These are phyloP conservation scores for Butastur rufipennis DNA, from an alignment of 2,113 vertebrate genomes.

Conservation along the genomic window DNA sequence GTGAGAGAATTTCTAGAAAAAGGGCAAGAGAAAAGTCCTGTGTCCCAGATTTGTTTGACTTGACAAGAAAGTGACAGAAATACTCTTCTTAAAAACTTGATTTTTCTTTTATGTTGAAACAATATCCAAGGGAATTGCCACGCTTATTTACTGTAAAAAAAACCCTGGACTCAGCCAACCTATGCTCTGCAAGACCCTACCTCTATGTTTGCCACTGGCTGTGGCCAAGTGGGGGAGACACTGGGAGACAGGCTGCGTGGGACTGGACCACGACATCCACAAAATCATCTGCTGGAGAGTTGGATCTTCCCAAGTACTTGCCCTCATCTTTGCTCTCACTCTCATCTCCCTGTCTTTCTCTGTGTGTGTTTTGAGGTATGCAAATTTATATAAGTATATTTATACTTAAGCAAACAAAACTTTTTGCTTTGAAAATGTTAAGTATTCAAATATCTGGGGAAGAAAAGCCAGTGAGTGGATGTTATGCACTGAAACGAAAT, in stretches of 20 bases:
- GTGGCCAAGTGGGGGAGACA: background rate
- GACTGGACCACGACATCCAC: background rate
- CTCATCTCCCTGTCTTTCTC: background rate
- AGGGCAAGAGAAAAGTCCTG: background rate
- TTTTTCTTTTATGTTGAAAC: background rate
- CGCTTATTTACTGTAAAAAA: background rate
- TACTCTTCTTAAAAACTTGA: background rate
- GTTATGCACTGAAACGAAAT: background rate
- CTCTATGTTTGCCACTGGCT: background rate
- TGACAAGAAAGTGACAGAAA: background rate
- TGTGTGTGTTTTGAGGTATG: background rate
- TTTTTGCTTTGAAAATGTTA: background rate
- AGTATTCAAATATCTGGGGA: background rate
- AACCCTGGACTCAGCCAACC: rapidly evolving
- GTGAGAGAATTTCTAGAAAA: background rate
- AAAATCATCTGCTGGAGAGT: background rate
- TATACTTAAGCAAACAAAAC: background rate
- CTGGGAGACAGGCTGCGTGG: background rate
- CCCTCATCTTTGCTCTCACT: background rate
- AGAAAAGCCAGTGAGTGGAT: background rate
- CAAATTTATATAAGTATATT: background rate
- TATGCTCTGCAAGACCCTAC: rapidly evolving
- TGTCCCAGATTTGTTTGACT: background rate
- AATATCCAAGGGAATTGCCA: background rate
- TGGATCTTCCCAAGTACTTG: background rate